Conservation (phyloP, 2,113 vertebrate genomes). For the Chionomys nivalis region DNA sequence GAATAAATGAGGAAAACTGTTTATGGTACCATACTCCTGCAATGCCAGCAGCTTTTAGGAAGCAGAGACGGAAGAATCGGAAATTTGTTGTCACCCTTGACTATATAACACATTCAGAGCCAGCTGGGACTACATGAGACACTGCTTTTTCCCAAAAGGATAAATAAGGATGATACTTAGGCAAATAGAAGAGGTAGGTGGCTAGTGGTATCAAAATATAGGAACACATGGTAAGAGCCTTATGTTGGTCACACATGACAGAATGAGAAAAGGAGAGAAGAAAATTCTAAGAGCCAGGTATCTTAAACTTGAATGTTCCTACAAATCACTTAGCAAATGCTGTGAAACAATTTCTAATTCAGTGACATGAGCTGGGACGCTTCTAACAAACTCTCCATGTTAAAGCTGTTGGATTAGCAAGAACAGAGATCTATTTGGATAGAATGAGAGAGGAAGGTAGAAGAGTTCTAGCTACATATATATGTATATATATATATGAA, state of each 20-base stretch:
- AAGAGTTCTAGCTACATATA: not conserved
- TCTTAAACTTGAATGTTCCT: not conserved
- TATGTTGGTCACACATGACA: not conserved
- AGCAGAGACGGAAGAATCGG: not conserved
- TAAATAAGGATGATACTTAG: not conserved
- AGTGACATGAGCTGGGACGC: not conserved
- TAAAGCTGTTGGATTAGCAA: not conserved
- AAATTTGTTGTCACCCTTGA: too few relatives aligned
- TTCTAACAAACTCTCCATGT: not conserved
- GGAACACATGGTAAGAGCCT: not conserved
- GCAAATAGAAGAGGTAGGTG: not conserved
- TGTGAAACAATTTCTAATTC: constrained; percentile 6
- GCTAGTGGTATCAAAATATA: not conserved
- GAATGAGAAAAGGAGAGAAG: not conserved
- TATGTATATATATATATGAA: not conserved
- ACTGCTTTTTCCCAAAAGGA: too few relatives aligned
- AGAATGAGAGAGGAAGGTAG: not conserved
- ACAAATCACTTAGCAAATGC: not conserved
- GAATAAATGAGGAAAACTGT: not conserved
- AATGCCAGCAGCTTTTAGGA: not conserved
- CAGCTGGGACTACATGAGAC: not conserved
- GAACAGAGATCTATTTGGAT: not conserved
- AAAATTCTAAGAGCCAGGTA: not conserved
- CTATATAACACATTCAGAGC: not conserved
- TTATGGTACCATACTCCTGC: not conserved